Evolutionary conservation across 2,113 vertebrate species (phyloP).

Genomic region (Syngnathoides biaculeatus): DNA sequence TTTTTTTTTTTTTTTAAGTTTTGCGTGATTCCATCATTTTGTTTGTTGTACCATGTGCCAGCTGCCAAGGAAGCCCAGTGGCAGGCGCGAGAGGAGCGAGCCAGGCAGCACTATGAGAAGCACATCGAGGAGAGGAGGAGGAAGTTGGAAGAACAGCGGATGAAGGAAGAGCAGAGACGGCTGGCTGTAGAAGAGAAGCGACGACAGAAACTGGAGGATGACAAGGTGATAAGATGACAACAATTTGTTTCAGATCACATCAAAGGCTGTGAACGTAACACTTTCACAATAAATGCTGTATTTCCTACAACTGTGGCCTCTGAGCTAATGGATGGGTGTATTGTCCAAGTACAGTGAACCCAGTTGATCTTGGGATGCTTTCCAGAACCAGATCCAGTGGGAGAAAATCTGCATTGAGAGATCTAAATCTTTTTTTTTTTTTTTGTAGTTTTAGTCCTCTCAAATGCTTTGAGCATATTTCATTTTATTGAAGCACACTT

Average conservation of each 20-base stretch:
- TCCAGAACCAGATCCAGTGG: no score
- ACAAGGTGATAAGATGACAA: conserved; percentile 73
- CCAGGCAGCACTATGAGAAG: conserved; percentile 86
- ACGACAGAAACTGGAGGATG: conserved; percentile 85
- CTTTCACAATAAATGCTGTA: no score
- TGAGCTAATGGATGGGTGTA: no score
- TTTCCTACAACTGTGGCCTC: no score
- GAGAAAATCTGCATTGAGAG: no score
- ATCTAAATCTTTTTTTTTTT: no score
- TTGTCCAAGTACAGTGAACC: no score
- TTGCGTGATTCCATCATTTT: background rate
- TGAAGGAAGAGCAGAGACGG: conserved; percentile 84
- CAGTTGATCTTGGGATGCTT: no score
- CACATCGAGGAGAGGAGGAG: conserved; percentile 85
- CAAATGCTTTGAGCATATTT: no score
- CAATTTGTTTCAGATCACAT: background rate
- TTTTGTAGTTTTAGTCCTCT: no score
- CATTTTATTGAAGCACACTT: no score
- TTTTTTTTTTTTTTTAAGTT: background rate
- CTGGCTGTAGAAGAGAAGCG: conserved; percentile 90
- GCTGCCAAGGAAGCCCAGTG: conserved; percentile 83
- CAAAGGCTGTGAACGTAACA: background rate
- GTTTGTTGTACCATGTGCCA: conserved; percentile 38
- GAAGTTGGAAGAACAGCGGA: conserved; percentile 85
- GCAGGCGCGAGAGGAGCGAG: conserved; percentile 85